These are phyloP conservation scores for Hipposideros armiger DNA, from an alignment of 2,113 vertebrate genomes.

Conservation along the genomic window DNA sequence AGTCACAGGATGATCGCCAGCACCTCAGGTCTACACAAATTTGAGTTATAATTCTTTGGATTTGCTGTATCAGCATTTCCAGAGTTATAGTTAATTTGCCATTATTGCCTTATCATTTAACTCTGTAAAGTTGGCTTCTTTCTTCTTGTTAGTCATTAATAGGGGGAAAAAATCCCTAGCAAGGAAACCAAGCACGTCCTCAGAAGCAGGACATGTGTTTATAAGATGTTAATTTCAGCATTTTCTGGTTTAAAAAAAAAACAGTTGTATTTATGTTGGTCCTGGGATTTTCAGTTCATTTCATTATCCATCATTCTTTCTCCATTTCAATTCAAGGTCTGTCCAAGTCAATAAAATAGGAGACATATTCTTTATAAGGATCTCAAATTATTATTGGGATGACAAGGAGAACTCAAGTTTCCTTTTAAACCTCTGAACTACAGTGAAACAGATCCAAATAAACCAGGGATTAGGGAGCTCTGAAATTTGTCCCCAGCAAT, in stretches of 20 bases:
- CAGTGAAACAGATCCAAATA: constrained; percentile 40
- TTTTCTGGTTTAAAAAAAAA: constrained; percentile 4
- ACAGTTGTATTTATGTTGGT: background rate
- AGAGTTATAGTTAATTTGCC: constrained; percentile 7
- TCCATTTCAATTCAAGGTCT: constrained; percentile 31
- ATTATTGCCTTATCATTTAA: background rate
- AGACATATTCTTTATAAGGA: constrained; percentile 40
- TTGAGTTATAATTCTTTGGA: background rate
- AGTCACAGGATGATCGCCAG: background rate
- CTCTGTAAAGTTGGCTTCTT: constrained; percentile 8
- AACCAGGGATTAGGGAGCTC: constrained; percentile 53
- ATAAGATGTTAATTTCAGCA: background rate
- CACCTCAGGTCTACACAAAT: background rate
- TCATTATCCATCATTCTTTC: constrained; percentile 31
- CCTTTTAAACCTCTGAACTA: constrained; percentile 31
- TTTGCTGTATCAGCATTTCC: background rate
- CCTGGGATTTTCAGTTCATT: constrained; percentile 48
- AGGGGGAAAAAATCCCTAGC: background rate
- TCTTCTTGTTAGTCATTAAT: background rate
- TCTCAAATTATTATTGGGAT: constrained; percentile 37
- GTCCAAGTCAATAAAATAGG: constrained; percentile 41
- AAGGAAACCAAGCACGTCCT: constrained; percentile 1
- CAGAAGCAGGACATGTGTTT: background rate
- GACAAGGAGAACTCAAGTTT: constrained; percentile 49
- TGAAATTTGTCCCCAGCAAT: constrained; percentile 38